Percentiles rank a stretch among this genome's conserved stretches.
Evolutionary conservation across 1,140 invertebrate species (phyloP).

Genomic region (Paramacrobiotus metropolitanus): DNA sequence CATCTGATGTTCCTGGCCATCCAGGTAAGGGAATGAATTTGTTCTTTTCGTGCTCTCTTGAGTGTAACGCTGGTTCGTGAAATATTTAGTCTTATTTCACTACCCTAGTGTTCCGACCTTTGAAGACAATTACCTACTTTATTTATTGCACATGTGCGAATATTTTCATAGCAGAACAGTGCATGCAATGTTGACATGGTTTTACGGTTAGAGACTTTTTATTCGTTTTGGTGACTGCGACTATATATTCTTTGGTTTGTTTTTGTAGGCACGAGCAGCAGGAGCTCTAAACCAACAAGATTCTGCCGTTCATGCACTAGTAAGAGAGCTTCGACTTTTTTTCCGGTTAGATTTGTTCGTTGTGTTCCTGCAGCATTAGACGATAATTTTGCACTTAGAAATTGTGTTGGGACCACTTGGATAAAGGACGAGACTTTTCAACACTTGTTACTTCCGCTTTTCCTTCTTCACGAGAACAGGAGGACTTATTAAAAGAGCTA

Average conservation of each 20-base stretch:
- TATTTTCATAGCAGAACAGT: constrained; percentile 5
- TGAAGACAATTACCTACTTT: no score
- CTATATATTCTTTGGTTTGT: no score
- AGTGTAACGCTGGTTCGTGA: no score
- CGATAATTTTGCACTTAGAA: no score
- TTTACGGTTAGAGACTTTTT: constrained; percentile 8
- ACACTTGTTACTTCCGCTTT: constrained; percentile 75
- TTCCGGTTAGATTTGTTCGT: no score
- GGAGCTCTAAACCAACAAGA: constrained; percentile 58
- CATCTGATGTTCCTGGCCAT: constrained; percentile 82
- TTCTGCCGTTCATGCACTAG: constrained; percentile 50
- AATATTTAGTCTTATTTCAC: no score
- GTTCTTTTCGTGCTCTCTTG: not conserved
- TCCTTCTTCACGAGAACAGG: constrained; percentile 60
- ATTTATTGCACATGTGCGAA: no score
- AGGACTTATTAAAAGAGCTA: constrained; percentile 54
- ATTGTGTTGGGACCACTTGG: constrained; percentile 75
- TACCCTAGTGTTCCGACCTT: no score
- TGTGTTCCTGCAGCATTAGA: no score
- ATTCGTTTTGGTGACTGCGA: no score
- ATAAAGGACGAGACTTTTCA: constrained; percentile 67
- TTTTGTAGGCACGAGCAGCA: constrained; percentile 40
- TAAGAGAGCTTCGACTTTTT: constrained; percentile 13
- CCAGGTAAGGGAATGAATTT: constrained; percentile 31
- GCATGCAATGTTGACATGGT: constrained; percentile 8